Evolutionary conservation across 2,113 vertebrate genomes (phyloP).

Genomic region (Carassius carassius): DNA sequence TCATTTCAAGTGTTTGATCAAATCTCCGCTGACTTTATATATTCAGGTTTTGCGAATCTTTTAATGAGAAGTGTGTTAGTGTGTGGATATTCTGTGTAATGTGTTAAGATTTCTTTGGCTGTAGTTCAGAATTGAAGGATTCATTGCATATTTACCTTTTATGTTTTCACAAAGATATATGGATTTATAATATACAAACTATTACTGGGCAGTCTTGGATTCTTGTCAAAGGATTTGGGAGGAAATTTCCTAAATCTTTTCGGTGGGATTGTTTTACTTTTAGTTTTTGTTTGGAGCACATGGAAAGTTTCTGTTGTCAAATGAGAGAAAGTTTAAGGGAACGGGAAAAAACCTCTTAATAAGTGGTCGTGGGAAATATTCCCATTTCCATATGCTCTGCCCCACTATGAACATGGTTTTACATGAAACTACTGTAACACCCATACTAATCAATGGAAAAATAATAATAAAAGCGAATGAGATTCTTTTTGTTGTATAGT

Average conservation of each 20-base stretch:
- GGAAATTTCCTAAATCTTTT: slow-evolving; percentile 5
- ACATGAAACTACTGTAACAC: slow-evolving; percentile 49
- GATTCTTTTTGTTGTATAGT: background rate
- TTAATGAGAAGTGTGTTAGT: slow-evolving; percentile 21
- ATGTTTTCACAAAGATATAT: slow-evolving; percentile 22
- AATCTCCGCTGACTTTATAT: background rate
- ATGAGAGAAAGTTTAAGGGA: slow-evolving; percentile 25
- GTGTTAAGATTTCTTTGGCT: slow-evolving; percentile 9
- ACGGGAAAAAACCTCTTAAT: slow-evolving; percentile 10
- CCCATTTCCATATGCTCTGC: background rate
- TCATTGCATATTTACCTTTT: slow-evolving; percentile 26
- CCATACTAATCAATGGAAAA: slow-evolving; percentile 54
- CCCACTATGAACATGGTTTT: slow-evolving; percentile 19
- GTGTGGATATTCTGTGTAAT: slow-evolving; percentile 33
- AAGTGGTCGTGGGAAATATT: background rate
- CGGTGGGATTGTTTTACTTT: slow-evolving; percentile 54
- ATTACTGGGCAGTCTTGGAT: slow-evolving; percentile 4
- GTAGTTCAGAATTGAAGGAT: slow-evolving; percentile 17
- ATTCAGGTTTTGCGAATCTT: slow-evolving; percentile 10
- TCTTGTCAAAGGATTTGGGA: background rate
- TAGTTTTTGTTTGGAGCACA: slow-evolving; percentile 46
- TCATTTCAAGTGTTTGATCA: slow-evolving; percentile 49
- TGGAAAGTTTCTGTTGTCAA: slow-evolving; percentile 12
- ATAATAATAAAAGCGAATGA: slow-evolving; percentile 45
- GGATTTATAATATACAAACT: slow-evolving; percentile 37